Base-by-base conservation (phyloP, 2,797 vertebrate genomes). In the Oryzias sinensis region DNA sequence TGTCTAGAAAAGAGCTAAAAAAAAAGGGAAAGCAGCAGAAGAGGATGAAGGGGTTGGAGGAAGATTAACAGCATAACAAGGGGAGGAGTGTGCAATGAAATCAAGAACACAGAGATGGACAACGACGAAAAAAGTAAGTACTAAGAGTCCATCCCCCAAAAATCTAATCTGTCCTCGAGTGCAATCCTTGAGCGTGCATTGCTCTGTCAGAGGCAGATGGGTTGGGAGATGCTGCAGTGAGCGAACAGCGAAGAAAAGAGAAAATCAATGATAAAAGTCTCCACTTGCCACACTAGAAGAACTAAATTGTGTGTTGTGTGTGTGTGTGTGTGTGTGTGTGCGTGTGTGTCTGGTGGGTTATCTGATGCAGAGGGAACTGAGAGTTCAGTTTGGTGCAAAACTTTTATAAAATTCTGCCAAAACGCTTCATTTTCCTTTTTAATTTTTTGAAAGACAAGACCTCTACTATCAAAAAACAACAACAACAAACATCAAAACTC, bases 81-180 rank as follows among this genome's bases (percentile, higher is more conserved):
- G 24, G 18, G 42, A 54, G 42, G 44, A 66, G 65, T 49, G 62
- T 51, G 54, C 59, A 52, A 67, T 55, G 68, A 49, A 66, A 62
- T 46, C 45, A 44, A 66, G 24, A 84, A 75, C 68, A 54, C 65
- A 70, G 16, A 58, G 55, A 53, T 25, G 8, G 4, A 79, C 54
- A 77, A 76, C 53, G 73, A 65, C 58, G 69, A 62, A 72, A 77
- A 77, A 80, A 68, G 74, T 55, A 68, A 83, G 79, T 55, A 75
- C 83, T 72, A 73, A 85, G 75, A 72, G 78, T 83, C 72, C 72
- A 67, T 50, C 77, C 72, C 68, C 50, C 76, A 87, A 88, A 76
- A 83, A 86, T 86, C 78, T 77, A 86, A 87, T 89, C 86, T 87
- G 83, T 89, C 87, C 83, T 87, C 87, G 77, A 87, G 69, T 87